These are phyloP conservation scores for Acleris laterana DNA, from an alignment of 2,888 invertebrate species.

Conservation along the genomic window DNA sequence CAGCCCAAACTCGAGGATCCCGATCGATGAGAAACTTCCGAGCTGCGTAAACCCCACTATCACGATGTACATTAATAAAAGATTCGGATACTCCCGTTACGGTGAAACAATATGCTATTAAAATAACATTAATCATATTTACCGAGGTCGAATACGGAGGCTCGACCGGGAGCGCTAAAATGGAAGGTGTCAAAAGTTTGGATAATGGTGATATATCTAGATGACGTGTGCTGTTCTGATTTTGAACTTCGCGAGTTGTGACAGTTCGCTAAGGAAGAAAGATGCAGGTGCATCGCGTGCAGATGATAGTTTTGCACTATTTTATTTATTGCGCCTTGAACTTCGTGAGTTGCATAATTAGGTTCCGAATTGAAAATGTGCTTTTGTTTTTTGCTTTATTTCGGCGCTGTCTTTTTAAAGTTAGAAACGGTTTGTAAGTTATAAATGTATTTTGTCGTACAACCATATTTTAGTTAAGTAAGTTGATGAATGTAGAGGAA, in stretches of 20 bases:
- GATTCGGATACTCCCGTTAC: constrained; percentile 37
- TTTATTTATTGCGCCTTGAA: background rate
- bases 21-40: constrained; percentile 17
- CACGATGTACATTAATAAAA: constrained; percentile 44
- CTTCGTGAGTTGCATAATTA: background rate
- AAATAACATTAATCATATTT: constrained; percentile 63
- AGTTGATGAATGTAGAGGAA: too few relatives aligned
- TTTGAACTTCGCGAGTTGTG: constrained; percentile 24
- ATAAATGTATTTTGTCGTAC: too few relatives aligned
- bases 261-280: constrained; percentile 27
- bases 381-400: background rate
- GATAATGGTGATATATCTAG: constrained; percentile 29
- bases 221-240: constrained; percentile 23
- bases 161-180: constrained; percentile 42
- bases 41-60: constrained; percentile 35
- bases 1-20: background rate
- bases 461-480: too few relatives aligned
- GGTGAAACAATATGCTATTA: constrained; percentile 65
- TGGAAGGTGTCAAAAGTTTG: constrained; percentile 43
- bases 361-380: background rate
- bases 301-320: background rate
- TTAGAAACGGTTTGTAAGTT: too few relatives aligned
- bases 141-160: constrained; percentile 21
- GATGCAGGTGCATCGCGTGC: constrained; percentile 18
- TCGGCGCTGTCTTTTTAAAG: too few relatives aligned